Base-by-base conservation (phyloP, 2,113 vertebrate species). In the Otis tarda region DNA sequence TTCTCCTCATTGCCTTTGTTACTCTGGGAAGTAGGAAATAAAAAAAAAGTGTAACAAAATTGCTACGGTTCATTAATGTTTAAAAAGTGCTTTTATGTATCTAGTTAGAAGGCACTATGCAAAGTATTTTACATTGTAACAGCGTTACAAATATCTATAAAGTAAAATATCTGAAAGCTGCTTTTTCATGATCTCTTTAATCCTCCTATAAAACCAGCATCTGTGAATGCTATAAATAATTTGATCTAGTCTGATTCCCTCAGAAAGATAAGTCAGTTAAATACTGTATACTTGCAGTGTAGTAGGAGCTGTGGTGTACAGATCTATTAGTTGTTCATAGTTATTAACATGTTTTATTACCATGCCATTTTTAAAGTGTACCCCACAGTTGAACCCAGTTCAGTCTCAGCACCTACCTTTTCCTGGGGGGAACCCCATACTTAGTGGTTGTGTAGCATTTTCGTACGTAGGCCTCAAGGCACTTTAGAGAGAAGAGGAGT, bases 131-230 rank as follows among this genome's bases (percentile, higher is more conserved):
- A 55, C 4, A 2, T 56, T 69, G 45, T 50, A 89, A 83, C 8
- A 2, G 39, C 39, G 81, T 63, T 77, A 79, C 25, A 87, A 90
- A 82, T 91, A 61, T 4, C 35, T 50, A 33, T 94, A 87, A 89
- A 90, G 45, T 43, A 86, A 84, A 82, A 79, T 60, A 94, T 1
- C 1, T 49, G 49, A 92, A 96, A 96, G 78, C 95, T 93, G 53
- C 83, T 95, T 94, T 95, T 81, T 82, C 50, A 20, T 96, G 94
- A 97, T 96, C 95, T 92, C 53, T 92, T 85, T 95, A 96, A 96
- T 97, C 94, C 75, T 90, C 9, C 0, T 50, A 87, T 67, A 76
- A 94, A 94, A 70, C 83, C 84, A 87, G 60, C 89, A 91, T 90
- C 93, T 94, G 75, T 63, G 83, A 92, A 81, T 65, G 49, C 87